Evolutionary conservation across 1,140 invertebrate species (phyloP).

Genomic region (Leucophenga varia): DNA sequence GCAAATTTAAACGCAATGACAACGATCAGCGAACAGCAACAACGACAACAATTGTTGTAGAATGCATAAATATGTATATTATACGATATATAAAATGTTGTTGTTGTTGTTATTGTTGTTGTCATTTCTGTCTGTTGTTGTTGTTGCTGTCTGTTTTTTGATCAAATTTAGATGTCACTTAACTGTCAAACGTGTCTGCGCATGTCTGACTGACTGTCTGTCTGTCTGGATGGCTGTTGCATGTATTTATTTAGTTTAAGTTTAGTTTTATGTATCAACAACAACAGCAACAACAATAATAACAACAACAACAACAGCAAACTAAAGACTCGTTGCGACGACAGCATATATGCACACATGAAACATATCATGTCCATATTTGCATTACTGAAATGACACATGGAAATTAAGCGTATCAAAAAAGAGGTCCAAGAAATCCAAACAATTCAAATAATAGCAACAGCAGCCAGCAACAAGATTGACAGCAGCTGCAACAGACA

Average conservation of each 20-base stretch:
- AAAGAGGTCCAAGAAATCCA: no score
- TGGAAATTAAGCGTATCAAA: conserved; percentile 38
- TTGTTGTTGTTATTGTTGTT: no score
- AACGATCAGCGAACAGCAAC: background rate
- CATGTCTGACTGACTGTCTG: conserved; percentile 23
- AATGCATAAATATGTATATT: no score
- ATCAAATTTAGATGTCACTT: conserved; percentile 48
- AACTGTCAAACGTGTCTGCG: conserved; percentile 31
- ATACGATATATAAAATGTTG: no score
- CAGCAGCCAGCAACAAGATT: conserved; percentile 14
- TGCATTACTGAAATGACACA: conserved; percentile 54
- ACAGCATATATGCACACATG: no score
- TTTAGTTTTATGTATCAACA: conserved; percentile 5
- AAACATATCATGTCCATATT: conserved; percentile 53
- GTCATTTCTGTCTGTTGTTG: conserved; percentile 30
- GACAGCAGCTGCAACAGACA: conserved; percentile 1
- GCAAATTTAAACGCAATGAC: no score
- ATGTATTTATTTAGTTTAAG: background rate
- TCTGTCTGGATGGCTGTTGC: background rate
- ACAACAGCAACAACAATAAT: no score
- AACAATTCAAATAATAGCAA: no score
- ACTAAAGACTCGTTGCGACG: conserved; percentile 22
- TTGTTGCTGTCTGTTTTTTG: no score
- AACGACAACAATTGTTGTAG: conserved; percentile 10
- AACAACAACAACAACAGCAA: conserved; percentile 36